Evolutionary conservation across 2,797 vertebrate species (phyloP).

Genomic region (Spinus olivaceus): DNA sequence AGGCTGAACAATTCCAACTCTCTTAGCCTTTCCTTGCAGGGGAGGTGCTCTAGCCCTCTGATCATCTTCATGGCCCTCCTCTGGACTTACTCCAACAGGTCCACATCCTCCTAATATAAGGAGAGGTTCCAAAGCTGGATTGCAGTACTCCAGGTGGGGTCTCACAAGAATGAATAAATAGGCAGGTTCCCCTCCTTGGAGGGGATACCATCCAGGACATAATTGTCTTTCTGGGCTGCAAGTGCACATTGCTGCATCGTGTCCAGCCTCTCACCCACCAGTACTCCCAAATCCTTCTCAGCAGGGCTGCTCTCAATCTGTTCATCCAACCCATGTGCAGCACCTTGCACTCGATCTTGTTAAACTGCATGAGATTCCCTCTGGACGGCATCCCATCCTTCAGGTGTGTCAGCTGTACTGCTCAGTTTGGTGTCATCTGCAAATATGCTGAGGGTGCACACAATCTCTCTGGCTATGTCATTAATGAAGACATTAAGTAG

Average conservation of each 20-base stretch:
- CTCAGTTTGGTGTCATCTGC: not conserved
- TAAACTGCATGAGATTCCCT: not conserved
- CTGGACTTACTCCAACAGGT: not conserved
- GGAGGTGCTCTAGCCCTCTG: not conserved
- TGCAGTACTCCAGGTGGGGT: not conserved
- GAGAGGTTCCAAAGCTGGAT: not conserved
- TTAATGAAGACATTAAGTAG: not conserved
- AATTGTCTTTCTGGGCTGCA: not conserved
- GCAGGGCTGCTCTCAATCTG: not conserved
- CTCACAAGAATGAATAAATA: not conserved
- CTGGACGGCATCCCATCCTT: not conserved
- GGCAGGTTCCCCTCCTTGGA: not conserved
- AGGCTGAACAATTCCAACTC: not conserved
- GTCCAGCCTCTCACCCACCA: not conserved
- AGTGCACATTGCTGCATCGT: accelerated
- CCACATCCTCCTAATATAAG: not conserved
- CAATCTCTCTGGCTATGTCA: accelerated
- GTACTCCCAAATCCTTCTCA: not conserved
- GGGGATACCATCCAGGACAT: accelerated
- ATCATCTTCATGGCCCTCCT: not conserved
- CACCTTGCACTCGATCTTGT: not conserved
- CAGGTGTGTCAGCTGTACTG: not conserved
- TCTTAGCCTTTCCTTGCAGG: not conserved
- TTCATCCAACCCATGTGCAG: not conserved
- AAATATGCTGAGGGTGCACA: not conserved